Base-by-base conservation (phyloP, 1,140 invertebrate genomes). In the Dreissena rostriformis region DNA sequence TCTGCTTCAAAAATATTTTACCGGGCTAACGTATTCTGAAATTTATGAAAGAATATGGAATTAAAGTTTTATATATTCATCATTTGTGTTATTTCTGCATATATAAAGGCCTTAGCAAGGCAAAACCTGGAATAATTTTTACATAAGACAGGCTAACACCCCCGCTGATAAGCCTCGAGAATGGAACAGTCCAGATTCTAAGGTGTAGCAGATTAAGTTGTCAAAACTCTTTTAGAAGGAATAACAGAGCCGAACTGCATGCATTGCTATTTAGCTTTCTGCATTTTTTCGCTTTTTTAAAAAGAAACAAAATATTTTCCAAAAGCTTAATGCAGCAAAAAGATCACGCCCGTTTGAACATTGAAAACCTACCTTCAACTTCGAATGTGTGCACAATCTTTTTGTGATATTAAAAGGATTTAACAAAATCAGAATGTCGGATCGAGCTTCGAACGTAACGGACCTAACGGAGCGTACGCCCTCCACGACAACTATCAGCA, bases 401-500 rank as follows among this genome's bases (percentile, higher is more conserved):
- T 84, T 78, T 84, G 79, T 86, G 79, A 74, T 75, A 73, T 24
- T 6, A 61, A 61, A 52, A 77, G 19, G 52, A 55, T 67, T 51
- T 71, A 63, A 70, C n/a, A 71, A 78, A 71, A 55, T 72, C 65
- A 84, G 66, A 80, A 91, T 91, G 90, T 89, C 90, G 78, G 90
- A 89, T 74, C 86, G 85, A 77, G 82, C 82, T 39, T 88, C 90
- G 65, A 89, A 91, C 57, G 83, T 86, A 68, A 89, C 88, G 74
- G 91, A 93, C 77, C 83, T 93, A 55, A 89, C 91, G 84, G 91
- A 92, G 79, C 82, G 91, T 78, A 88, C 90, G 57, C 89, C 91
- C 57, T 91, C 92, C 29, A 92, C 97, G 22, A 98, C 97, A 39
- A 98, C 97, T 84, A 96, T 98, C 88, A 97, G 97, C 92, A 98